These are phyloP conservation scores for Tinamus guttatus DNA, from an alignment of 2,113 vertebrate species.

Conservation along the genomic window DNA sequence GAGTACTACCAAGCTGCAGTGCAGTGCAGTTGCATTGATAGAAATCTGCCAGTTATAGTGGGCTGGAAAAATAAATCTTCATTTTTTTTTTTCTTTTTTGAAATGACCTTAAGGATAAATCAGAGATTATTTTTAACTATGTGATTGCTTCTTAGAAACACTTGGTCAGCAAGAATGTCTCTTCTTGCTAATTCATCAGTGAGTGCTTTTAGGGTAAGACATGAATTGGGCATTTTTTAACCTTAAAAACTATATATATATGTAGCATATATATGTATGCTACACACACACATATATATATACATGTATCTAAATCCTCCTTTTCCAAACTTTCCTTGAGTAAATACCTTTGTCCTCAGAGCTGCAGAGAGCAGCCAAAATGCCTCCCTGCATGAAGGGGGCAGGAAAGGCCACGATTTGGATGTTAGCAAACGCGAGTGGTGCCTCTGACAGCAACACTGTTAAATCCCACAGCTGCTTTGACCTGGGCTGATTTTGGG, in stretches of 20 bases:
- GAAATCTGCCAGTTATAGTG: not conserved
- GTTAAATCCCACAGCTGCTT: not conserved
- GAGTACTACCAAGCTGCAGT: not conserved
- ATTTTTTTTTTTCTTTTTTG: too few relatives aligned
- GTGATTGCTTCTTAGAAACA: not conserved
- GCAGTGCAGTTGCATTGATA: not conserved
- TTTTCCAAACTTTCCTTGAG: not conserved
- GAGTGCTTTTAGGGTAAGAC: not conserved
- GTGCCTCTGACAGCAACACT: too few relatives aligned
- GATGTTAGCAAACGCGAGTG: not conserved
- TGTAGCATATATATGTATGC: too few relatives aligned
- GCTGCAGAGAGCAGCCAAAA: not conserved
- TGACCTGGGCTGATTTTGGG: not conserved
- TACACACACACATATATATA: too few relatives aligned
- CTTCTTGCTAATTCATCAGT: not conserved
- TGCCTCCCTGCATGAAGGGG: not conserved
- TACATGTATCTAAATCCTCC: not conserved
- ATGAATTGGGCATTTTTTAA: not conserved
- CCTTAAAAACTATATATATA: not conserved
- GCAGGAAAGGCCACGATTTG: not conserved
- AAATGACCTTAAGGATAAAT: not conserved
- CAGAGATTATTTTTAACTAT: not conserved
- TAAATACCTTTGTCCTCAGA: not conserved
- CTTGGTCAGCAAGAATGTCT: not conserved
- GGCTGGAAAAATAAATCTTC: not conserved